A percentile compares a stretch with the other conserved stretches of the same genome.
These are phyloP conservation scores for Diarsia dahlii DNA, from an alignment of 2,888 invertebrate species.

Conservation along the genomic window DNA sequence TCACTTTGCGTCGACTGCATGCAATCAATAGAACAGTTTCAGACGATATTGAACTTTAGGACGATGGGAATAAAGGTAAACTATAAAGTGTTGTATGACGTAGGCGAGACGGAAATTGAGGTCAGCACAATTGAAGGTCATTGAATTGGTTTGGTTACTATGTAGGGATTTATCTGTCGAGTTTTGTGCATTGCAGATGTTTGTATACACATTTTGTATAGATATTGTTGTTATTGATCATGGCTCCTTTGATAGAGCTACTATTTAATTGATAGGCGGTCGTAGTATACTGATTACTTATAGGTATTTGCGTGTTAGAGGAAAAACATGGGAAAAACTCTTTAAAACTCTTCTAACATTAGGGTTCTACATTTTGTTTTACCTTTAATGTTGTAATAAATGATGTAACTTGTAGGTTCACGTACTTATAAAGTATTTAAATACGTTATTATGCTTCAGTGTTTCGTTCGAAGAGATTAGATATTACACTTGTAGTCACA, in stretches of 20 bases:
- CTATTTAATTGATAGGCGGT: too few relatives aligned
- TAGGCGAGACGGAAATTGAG: constrained; percentile 30
- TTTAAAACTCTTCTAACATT: neutral
- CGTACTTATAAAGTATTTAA: too few relatives aligned
- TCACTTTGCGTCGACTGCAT: constrained; percentile 54
- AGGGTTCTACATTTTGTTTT: neutral
- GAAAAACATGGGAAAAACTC: neutral
- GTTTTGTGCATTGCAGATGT: constrained; percentile 40
- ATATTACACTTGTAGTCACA: too few relatives aligned
- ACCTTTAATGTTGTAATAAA: too few relatives aligned
- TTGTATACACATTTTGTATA: neutral
- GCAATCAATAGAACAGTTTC: constrained; percentile 19
- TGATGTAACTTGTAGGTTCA: neutral
- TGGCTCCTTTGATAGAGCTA: neutral
- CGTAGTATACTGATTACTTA: neutral
- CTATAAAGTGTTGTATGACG: constrained; percentile 20
- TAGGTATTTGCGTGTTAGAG: neutral
- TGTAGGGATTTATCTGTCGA: neutral
- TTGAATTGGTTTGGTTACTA: constrained; percentile 19
- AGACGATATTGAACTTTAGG: constrained; percentile 18
- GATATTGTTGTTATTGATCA: neutral
- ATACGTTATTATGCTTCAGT: too few relatives aligned
- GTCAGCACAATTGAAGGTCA: constrained; percentile 56
- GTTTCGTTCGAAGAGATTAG: too few relatives aligned
- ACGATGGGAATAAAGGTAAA: neutral